Evolutionary conservation across 2,797 vertebrate species (phyloP).

Genomic region (Sebastes alutus): DNA sequence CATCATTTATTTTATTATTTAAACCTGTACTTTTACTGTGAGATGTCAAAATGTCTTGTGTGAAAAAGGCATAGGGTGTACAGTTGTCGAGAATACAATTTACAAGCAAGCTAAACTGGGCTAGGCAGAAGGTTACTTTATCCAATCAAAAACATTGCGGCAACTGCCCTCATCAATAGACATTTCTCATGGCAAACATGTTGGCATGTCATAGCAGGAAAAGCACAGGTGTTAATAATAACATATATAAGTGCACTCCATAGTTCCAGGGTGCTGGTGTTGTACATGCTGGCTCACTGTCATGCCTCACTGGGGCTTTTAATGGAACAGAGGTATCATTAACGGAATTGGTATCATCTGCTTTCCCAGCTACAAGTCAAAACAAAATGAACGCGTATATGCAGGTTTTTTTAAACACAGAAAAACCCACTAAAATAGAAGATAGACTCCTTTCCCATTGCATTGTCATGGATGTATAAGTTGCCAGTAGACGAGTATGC

Average conservation of each 20-base stretch:
- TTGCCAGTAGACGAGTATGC: background rate
- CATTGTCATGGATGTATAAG: background rate
- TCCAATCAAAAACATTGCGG: background rate
- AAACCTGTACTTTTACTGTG: background rate
- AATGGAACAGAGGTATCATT: background rate
- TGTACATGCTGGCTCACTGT: background rate
- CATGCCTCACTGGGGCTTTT: background rate
- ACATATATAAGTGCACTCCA: background rate
- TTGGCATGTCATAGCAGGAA: background rate
- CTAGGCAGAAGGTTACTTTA: background rate
- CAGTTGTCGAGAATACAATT: background rate
- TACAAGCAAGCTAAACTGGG: background rate
- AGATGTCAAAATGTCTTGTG: background rate
- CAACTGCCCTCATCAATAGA: background rate
- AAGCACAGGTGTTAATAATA: background rate
- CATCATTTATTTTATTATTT: background rate
- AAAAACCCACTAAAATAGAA: background rate
- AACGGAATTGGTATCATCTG: background rate
- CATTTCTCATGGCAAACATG: background rate
- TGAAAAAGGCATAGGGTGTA: background rate
- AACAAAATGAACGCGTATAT: background rate
- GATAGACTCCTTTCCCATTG: background rate
- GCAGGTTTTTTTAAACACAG: background rate
- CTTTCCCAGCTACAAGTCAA: background rate
- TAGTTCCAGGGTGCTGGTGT: background rate